Conservation (phyloP, 2,113 vertebrate genomes). For the Eulacestoma nigropectus region DNA sequence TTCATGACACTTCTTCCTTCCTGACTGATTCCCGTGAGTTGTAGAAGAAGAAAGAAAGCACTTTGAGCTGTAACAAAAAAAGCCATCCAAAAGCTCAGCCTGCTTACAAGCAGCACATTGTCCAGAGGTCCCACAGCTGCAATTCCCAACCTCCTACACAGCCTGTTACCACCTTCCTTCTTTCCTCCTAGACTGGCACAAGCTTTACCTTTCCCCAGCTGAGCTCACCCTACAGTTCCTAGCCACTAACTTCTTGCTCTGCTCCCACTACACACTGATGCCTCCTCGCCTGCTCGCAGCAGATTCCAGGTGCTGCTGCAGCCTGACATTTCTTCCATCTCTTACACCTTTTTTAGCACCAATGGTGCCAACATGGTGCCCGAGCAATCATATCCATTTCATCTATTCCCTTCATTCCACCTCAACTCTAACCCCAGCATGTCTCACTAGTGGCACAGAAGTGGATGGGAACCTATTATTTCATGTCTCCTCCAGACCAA, state of each 20-base stretch:
- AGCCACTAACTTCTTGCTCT: neutral
- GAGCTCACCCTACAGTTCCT: neutral
- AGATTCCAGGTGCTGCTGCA: neutral
- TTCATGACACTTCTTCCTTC: neutral
- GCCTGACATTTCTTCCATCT: neutral
- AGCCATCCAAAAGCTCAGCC: neutral
- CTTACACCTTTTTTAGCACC: neutral
- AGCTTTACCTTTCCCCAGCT: neutral
- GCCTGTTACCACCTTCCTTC: neutral
- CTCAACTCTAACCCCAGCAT: neutral
- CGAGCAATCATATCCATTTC: accelerated
- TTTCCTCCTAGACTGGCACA: neutral
- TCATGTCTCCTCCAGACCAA: neutral
- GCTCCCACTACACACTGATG: neutral
- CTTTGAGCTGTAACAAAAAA: neutral
- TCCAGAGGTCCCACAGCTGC: neutral
- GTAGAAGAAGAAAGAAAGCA: neutral
- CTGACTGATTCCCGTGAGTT: neutral
- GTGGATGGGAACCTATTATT: neutral
- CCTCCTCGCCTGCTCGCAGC: neutral
- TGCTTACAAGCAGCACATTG: neutral
- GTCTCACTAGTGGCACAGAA: neutral
- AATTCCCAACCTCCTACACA: neutral
- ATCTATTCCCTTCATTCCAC: neutral
- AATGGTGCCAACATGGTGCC: neutral